A percentile compares a stretch with the other conserved stretches of the same genome.
Evolutionary conservation across 2,888 invertebrate genomes (phyloP).

Genomic region (Nemoura dubitans): DNA sequence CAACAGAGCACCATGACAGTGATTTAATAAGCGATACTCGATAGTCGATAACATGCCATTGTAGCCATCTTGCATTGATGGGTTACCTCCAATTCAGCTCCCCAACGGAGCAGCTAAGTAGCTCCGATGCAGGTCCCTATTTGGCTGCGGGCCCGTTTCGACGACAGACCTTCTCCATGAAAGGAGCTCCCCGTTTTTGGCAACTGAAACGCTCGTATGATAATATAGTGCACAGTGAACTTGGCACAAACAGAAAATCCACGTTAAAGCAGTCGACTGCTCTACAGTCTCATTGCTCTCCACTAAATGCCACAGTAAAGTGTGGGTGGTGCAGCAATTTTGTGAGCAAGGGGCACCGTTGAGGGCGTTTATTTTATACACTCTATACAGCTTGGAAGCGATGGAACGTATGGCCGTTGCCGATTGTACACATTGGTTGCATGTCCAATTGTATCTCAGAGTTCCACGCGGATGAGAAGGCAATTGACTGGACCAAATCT

Average conservation of each 20-base stretch:
- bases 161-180: conserved; percentile 33
- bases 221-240: conserved; percentile 36
- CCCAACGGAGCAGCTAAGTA: neutral
- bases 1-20: conserved; percentile 5
- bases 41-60: neutral
- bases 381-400: conserved; percentile 5
- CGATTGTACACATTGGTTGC: neutral
- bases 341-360: neutral
- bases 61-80: neutral
- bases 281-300: conserved; percentile 32
- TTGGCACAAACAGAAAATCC: conserved; percentile 38
- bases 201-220: conserved; percentile 38
- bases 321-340: neutral
- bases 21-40: conserved; percentile 17
- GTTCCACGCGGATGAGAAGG: neutral
- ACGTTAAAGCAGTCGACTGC: neutral
- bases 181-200: conserved; percentile 31
- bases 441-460: neutral
- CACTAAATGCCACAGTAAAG: conserved; percentile 23
- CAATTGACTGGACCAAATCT: conserved; percentile 25
- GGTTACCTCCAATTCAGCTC: neutral
- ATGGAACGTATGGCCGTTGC: neutral
- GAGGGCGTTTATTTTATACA: neutral
- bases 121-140: conserved; percentile 22
- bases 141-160: conserved; percentile 18